These are phyloP conservation scores for Telmatherina bonti DNA, from an alignment of 2,797 vertebrate genomes.

Conservation along the genomic window DNA sequence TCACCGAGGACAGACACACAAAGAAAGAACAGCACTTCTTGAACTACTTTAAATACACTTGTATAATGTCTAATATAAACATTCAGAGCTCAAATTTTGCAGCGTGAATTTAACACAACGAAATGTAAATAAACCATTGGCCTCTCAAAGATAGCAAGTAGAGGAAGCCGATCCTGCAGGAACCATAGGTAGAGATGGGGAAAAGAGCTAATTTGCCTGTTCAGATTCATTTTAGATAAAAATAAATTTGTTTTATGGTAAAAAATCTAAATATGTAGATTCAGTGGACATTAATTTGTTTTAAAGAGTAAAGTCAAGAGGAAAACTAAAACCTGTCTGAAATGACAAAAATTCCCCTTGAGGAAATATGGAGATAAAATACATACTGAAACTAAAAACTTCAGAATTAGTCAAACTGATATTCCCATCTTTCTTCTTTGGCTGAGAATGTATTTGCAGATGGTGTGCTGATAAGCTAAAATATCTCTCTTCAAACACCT, in stretches of 20 bases:
- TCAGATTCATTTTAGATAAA: background rate
- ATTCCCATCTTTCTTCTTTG: background rate
- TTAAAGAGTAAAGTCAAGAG: background rate
- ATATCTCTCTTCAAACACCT: background rate
- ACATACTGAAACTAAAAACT: background rate
- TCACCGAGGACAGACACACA: no score
- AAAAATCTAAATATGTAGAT: background rate
- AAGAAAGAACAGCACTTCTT: background rate
- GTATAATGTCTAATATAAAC: no score
- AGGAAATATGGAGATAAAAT: background rate
- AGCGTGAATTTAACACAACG: no score
- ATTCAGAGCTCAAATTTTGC: no score
- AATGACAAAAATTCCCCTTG: background rate
- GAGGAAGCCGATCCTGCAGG: background rate
- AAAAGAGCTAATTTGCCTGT: background rate
- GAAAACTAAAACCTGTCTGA: background rate
- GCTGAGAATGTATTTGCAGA: no score
- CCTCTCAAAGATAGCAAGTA: no score
- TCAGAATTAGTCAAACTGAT: no score
- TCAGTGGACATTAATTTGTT: background rate
- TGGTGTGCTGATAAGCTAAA: background rate
- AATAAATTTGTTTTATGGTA: background rate
- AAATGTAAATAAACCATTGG: no score
- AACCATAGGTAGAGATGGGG: background rate
- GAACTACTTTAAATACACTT: no score